Percentiles rank a stretch among this genome's conserved stretches.
Conservation (phyloP, 2,113 vertebrate genomes). For the Motacilla alba region DNA sequence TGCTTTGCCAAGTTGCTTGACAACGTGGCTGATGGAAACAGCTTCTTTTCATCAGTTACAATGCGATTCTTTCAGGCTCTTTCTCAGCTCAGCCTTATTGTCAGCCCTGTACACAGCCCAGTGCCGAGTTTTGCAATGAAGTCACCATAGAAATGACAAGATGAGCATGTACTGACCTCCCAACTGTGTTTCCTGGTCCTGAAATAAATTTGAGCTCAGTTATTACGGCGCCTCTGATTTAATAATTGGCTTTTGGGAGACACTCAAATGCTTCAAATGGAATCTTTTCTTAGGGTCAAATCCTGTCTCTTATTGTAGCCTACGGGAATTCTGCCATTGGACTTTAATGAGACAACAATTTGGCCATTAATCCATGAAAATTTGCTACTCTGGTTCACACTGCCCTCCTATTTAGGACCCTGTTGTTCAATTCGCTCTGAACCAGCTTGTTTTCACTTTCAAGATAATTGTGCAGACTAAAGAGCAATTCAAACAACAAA, state of each 20-base stretch:
- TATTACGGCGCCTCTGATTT: slow-evolving; percentile 16
- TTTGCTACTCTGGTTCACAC: slow-evolving; percentile 33
- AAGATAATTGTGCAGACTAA: background rate
- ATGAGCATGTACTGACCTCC: background rate
- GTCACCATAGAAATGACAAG: slow-evolving; percentile 36
- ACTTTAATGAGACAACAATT: slow-evolving; percentile 39
- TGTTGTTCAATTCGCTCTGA: slow-evolving; percentile 22
- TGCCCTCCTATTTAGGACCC: slow-evolving; percentile 11
- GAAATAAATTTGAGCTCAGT: slow-evolving; percentile 46
- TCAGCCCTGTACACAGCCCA: background rate
- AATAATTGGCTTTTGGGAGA: slow-evolving; percentile 46
- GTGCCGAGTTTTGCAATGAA: background rate
- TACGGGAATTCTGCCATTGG: background rate
- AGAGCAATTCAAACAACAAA: slow-evolving; percentile 30
- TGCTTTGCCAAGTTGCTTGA: slow-evolving; percentile 25
- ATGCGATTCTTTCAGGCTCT: slow-evolving; percentile 13
- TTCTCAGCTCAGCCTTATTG: background rate
- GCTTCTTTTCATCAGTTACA: slow-evolving; percentile 26
- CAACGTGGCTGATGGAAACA: slow-evolving; percentile 32
- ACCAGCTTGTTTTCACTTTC: slow-evolving; percentile 41
- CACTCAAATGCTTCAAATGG: slow-evolving; percentile 14
- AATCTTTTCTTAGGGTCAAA: slow-evolving; percentile 20
- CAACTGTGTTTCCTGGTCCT: background rate
- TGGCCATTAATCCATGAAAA: slow-evolving; percentile 47
- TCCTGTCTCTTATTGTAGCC: slow-evolving; percentile 6